Evolutionary conservation across 2,888 invertebrate species (phyloP).

Genomic region (Sympetrum striolatum): DNA sequence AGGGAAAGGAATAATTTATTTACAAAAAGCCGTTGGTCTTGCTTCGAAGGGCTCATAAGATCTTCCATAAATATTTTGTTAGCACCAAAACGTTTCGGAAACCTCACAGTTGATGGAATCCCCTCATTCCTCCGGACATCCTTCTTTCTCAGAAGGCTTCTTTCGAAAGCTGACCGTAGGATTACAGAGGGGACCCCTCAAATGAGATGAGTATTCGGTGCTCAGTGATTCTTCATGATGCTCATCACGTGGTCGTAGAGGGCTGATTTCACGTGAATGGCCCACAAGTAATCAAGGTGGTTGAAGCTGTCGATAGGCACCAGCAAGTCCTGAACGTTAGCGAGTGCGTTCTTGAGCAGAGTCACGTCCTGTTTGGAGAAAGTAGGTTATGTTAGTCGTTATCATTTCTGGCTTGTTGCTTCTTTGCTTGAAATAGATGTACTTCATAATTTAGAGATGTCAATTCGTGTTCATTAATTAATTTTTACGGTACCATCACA

Average conservation of each 20-base stretch:
- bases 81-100: background rate
- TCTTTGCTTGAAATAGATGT: too few relatives aligned
- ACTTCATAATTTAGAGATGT: too few relatives aligned
- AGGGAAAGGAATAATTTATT: too few relatives aligned
- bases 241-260: conserved; percentile 67
- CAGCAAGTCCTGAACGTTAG: conserved; percentile 65
- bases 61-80: background rate
- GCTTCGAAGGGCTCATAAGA: background rate
- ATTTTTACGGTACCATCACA: too few relatives aligned
- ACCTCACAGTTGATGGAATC: background rate
- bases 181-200: background rate
- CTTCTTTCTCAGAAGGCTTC: background rate
- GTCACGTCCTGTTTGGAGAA: conserved; percentile 63
- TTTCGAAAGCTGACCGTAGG: background rate
- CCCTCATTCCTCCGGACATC: background rate
- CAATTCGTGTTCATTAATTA: too few relatives aligned
- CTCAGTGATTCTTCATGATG: conserved; percentile 57
- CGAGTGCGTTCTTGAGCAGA: conserved; percentile 63
- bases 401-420: too few relatives aligned
- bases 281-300: conserved; percentile 76
- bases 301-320: conserved; percentile 68
- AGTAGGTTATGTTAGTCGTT: background rate
- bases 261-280: conserved; percentile 65
- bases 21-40: too few relatives aligned
- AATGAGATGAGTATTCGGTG: background rate